Evolutionary conservation across 2,888 invertebrate genomes (phyloP).

Genomic region (Mantis religiosa): DNA sequence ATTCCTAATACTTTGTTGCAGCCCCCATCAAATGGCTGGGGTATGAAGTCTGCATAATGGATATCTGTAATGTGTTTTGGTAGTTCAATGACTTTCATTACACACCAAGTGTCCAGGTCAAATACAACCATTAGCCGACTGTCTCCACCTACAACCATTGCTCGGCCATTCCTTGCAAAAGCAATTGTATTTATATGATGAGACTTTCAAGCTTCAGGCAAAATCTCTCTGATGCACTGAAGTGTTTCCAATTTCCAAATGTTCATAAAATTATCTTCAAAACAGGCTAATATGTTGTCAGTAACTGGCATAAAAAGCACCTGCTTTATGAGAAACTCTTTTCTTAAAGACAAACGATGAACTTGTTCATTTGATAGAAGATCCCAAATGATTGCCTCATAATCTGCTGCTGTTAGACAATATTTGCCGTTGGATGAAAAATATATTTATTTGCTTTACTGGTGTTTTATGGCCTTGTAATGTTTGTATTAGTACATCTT

Average conservation of each 20-base stretch:
- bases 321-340: slow-evolving; percentile 41
- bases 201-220: slow-evolving; percentile 53
- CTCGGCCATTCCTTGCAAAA: slow-evolving; percentile 61
- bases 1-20: slow-evolving; percentile 57
- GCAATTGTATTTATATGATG: slow-evolving; percentile 55
- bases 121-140: slow-evolving; percentile 54
- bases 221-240: slow-evolving; percentile 58
- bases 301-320: slow-evolving; percentile 59
- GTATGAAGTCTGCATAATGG: slow-evolving; percentile 55
- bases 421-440: slow-evolving; percentile 52
- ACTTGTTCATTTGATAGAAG: slow-evolving; percentile 51
- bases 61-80: slow-evolving; percentile 51
- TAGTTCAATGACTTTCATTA: slow-evolving; percentile 53
- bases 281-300: slow-evolving; percentile 63
- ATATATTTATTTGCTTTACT: slow-evolving; percentile 53
- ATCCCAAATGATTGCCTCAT: slow-evolving; percentile 65
- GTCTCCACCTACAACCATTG: slow-evolving; percentile 59
- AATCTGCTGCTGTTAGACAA: slow-evolving; percentile 56
- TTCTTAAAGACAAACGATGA: slow-evolving; percentile 45
- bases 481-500: slow-evolving; percentile 43
- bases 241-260: slow-evolving; percentile 65
- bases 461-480: slow-evolving; percentile 56
- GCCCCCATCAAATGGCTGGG: slow-evolving; percentile 60
- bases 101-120: slow-evolving; percentile 57
- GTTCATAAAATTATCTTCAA: slow-evolving; percentile 67